These are phyloP conservation scores for Phocoena sinus DNA, from an alignment of 2,113 vertebrate species.

Conservation along the genomic window DNA sequence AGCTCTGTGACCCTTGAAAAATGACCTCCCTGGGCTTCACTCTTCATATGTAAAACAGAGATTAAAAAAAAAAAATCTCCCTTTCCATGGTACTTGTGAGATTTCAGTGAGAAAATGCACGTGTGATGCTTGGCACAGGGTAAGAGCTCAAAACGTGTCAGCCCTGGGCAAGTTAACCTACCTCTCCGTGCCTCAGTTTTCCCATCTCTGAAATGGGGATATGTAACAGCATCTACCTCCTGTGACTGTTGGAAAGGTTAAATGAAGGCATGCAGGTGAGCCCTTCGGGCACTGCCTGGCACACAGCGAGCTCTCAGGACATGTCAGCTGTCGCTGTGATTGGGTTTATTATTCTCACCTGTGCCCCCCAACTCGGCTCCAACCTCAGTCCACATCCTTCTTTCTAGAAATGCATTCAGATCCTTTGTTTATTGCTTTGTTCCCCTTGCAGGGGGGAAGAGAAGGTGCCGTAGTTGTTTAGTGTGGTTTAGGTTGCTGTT, in stretches of 20 bases:
- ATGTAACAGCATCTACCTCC: rapidly evolving
- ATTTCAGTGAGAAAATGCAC: not conserved
- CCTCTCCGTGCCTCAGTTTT: not conserved
- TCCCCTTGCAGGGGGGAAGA: not conserved
- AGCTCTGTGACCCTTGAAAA: not conserved
- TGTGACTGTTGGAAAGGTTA: not conserved
- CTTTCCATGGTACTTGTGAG: not conserved
- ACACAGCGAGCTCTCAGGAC: rapidly evolving
- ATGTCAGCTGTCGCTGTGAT: rapidly evolving
- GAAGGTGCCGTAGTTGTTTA: rapidly evolving
- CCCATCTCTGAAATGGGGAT: not conserved
- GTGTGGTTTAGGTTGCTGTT: not conserved
- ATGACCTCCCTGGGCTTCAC: not conserved
- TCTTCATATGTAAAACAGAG: not conserved
- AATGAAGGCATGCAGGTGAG: not conserved
- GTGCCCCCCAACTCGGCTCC: not conserved
- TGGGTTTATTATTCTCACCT: too few relatives aligned
- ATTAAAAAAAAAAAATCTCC: not conserved
- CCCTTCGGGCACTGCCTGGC: not conserved
- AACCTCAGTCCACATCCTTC: rapidly evolving
- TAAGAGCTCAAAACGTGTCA: not conserved
- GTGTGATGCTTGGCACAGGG: not conserved
- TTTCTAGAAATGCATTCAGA: not conserved
- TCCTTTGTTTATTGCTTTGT: not conserved
- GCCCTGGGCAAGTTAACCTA: not conserved